Evolutionary conservation across 2,888 invertebrate species (phyloP), one percentile per base, ranked within the genome.

Genomic region (Amphipyra berbera): DNA sequence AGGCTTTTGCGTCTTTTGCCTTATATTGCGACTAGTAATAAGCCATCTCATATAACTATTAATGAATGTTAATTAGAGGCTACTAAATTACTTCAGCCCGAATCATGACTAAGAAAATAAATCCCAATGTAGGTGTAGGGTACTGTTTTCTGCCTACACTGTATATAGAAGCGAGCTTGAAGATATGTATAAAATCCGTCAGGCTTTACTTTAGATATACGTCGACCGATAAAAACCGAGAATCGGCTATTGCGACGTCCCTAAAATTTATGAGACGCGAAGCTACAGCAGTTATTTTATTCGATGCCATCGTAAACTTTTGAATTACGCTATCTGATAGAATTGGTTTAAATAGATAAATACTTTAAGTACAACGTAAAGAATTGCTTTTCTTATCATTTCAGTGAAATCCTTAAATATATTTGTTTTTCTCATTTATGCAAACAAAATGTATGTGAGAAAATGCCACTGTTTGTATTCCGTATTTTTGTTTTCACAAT

Each of bases 161-260:
- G 30, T 38, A 50, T 49, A 56, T n/a, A 52, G 49, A 55, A 14
- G 42, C n/a, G 14, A 10, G 21, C 44, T 27, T 13, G 21, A 37
- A 54, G 41, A 54, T 61, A 52, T 46, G 13, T 64, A 70, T 55
- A 60, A 48, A 74, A 78, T 57, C 52, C 42, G 10, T 48, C 50
- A 10, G 27, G 47, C 62, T 64, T 74, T 60, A 44, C 56, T 60
- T n/a, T 48, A 61, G 61, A 64, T 67, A 56, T 67, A 69, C 27
- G 54, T 75, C 73, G 55, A 48, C 68, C 76, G 78, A 86, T 85
- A 82, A 84, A 86, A 86, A 78, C 76, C 79, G 75, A 74, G 76
- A 77, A 84, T 79, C 73, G 78, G 73, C 81, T 76, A 82, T 84
- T 80, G 75, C 64, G 74, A 61, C 81, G 75, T 73, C 75, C 78